These are phyloP conservation scores for Ferdinandea cuprea DNA, from an alignment of 2,888 invertebrate species.

Conservation along the genomic window DNA sequence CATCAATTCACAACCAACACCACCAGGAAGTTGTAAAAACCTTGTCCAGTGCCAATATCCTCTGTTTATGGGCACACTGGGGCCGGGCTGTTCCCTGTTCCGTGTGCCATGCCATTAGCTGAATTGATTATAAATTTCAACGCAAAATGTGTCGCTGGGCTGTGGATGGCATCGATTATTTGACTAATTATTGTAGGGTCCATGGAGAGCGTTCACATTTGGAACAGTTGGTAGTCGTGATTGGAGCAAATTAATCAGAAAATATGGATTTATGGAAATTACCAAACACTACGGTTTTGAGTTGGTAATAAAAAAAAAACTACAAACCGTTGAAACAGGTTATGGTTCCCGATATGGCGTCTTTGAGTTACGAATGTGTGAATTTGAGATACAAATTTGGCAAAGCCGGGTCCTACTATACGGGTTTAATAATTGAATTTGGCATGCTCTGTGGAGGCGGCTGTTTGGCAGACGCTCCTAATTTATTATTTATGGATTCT, in stretches of 20 bases:
- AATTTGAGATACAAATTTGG: conserved; percentile 21
- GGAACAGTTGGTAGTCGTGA: conserved; percentile 25
- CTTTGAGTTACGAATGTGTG: conserved; percentile 16
- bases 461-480: conserved; percentile 8
- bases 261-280: neutral
- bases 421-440: conserved; percentile 13
- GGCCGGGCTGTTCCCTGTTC: conserved; percentile 13
- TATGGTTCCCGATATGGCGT: neutral
- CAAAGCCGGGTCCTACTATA: conserved; percentile 4
- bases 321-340: conserved; percentile 15
- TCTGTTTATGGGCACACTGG: conserved; percentile 11
- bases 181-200: conserved; percentile 4
- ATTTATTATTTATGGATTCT: conserved; percentile 1
- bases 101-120: conserved; percentile 6
- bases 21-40: conserved; percentile 41
- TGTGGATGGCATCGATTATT: neutral
- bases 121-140: conserved; percentile 21
- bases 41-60: conserved; percentile 22
- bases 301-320: neutral
- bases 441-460: neutral
- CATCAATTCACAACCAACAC: conserved; percentile 6
- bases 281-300: conserved; percentile 9
- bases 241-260: conserved; percentile 18
- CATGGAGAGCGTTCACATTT: neutral
- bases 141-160: neutral